These are phyloP conservation scores for Odontomachus brunneus DNA, from an alignment of 1,140 invertebrate genomes.

Conservation along the genomic window DNA sequence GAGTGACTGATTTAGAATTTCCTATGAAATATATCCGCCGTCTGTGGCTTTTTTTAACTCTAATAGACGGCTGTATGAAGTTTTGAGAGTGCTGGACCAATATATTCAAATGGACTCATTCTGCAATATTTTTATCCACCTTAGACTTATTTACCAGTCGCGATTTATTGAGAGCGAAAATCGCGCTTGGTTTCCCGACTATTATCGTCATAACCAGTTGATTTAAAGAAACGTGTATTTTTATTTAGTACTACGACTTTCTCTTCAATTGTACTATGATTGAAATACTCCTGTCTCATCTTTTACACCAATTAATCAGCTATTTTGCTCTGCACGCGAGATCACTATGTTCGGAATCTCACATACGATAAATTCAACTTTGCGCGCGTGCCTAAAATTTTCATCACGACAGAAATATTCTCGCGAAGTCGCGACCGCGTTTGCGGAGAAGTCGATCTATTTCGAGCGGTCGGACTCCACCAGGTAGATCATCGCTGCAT, in stretches of 20 bases:
- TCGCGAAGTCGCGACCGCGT: background rate
- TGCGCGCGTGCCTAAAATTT: background rate
- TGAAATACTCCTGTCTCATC: too few species aligned
- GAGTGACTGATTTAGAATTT: background rate
- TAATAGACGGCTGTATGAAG: background rate
- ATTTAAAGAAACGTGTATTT: too few species aligned
- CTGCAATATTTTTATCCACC: background rate
- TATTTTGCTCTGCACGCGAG: background rate
- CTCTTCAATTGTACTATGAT: too few species aligned
- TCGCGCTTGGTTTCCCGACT: too few species aligned
- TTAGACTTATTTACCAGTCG: background rate
- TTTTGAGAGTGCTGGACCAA: background rate
- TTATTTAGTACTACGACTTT: too few species aligned
- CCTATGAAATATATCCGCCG: too few species aligned
- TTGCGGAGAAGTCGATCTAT: constrained; percentile 30
- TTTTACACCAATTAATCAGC: background rate
- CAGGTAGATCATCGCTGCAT: constrained; percentile 57
- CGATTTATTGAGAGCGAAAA: too few species aligned
- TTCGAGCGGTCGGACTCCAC: constrained; percentile 29
- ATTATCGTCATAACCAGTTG: background rate
- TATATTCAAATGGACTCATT: constrained; percentile 20
- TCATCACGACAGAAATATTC: constrained; percentile 3
- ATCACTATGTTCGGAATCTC: background rate
- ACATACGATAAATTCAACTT: background rate
- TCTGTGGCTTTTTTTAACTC: too few species aligned